Conservation (phyloP, 2,113 vertebrate genomes). For the Brienomyrus longianalis region DNA sequence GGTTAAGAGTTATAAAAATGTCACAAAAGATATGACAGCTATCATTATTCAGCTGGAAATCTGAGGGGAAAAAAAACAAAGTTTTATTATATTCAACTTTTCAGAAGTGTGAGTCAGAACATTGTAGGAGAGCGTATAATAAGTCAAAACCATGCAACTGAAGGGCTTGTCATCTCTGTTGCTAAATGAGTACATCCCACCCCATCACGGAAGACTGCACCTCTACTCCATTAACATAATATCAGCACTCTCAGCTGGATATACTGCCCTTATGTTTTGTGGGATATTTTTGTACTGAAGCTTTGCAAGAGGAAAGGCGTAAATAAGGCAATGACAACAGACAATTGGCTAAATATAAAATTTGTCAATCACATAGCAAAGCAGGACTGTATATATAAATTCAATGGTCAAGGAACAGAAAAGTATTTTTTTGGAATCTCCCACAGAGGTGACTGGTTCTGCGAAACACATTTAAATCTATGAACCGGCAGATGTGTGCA, state of each 20-base stretch:
- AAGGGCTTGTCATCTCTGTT: not conserved
- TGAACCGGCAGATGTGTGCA: too few species aligned
- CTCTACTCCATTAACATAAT: not conserved
- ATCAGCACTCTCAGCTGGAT: not conserved
- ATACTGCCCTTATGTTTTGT: not conserved
- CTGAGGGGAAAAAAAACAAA: not conserved
- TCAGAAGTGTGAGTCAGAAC: slow-evolving; percentile 1
- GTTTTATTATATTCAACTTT: slow-evolving; percentile 2
- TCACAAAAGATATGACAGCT: not conserved
- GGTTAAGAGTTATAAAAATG: not conserved
- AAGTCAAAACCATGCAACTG: not conserved
- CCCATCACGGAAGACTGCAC: not conserved
- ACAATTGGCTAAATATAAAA: not conserved
- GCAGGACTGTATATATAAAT: not conserved
- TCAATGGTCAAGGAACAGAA: not conserved
- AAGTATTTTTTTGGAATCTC: not conserved
- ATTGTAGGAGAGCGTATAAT: not conserved
- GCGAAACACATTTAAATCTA: not conserved
- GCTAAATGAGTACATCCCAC: not conserved
- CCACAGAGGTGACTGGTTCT: not conserved
- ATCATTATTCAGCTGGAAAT: not conserved
- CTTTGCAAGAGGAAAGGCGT: not conserved
- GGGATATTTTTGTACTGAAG: not conserved
- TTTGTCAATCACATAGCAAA: not conserved
- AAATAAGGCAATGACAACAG: not conserved